phyloP scores from a whole-genome alignment of 2,888 invertebrate species.

The Chrysotoxum bicinctum region DNA sequence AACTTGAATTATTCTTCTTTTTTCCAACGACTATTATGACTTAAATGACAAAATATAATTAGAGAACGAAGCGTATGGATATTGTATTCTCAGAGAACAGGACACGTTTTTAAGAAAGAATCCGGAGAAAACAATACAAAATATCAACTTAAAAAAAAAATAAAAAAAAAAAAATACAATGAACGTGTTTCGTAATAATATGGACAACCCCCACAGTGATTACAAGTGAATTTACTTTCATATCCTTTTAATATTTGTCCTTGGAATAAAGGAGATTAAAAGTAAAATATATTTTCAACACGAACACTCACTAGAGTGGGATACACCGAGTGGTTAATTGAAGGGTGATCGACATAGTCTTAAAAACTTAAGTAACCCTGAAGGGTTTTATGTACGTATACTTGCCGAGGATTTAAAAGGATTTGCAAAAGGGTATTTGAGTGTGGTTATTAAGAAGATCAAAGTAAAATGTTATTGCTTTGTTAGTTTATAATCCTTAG shows the following conservation, averaged over 20 bases:
- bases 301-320: slow-evolving; percentile 36
- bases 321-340: slow-evolving; percentile 9
- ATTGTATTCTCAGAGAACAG: background rate
- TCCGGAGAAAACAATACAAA: background rate
- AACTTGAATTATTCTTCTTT: slow-evolving; percentile 32
- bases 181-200: slow-evolving; percentile 35
- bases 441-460: background rate
- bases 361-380: slow-evolving; percentile 20
- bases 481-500: background rate
- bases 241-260: slow-evolving; percentile 60
- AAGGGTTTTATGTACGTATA: slow-evolving; percentile 14
- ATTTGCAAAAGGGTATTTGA: background rate
- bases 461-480: slow-evolving; percentile 1
- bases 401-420: background rate
- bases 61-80: slow-evolving; percentile 32
- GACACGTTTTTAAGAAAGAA: slow-evolving; percentile 24
- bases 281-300: slow-evolving; percentile 36
- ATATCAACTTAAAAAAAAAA: background rate
- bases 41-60: slow-evolving; percentile 58
- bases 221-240: slow-evolving; percentile 70
- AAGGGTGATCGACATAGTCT: slow-evolving; percentile 35
- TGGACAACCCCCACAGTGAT: slow-evolving; percentile 61
- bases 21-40: background rate
- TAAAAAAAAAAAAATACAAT: slow-evolving; percentile 5
- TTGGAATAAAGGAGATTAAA: slow-evolving; percentile 45